phyloP scores from a whole-genome alignment of 2,113 vertebrate genomes.

The Oriolus oriolus region DNA sequence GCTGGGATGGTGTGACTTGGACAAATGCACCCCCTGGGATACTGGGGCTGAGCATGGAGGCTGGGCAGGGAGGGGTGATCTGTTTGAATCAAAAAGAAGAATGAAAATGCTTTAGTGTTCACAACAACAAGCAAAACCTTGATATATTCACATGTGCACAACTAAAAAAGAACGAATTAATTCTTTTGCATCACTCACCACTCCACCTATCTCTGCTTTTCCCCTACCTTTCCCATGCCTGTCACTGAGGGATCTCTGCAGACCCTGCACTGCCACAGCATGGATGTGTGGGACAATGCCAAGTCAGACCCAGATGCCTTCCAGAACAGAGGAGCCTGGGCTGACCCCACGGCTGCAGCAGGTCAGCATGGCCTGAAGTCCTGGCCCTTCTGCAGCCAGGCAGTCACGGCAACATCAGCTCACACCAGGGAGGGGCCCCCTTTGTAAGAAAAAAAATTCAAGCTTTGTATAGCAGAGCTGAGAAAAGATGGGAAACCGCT shows the following conservation, averaged over 20 bases:
- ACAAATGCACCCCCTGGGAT: neutral
- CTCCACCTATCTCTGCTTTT: neutral
- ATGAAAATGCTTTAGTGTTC: neutral
- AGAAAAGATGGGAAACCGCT: neutral
- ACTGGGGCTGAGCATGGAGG: neutral
- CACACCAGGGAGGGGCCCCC: neutral
- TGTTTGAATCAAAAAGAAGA: neutral
- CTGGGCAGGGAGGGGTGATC: neutral
- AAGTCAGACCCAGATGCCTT: neutral
- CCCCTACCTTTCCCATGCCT: fast-evolving
- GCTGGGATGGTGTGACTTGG: neutral
- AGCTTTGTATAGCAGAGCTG: neutral
- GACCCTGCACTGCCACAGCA: neutral
- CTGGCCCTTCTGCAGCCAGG: neutral
- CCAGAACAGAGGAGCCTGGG: fast-evolving
- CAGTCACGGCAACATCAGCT: neutral
- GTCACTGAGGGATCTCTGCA: neutral
- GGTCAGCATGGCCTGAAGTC: neutral
- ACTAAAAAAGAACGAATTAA: neutral
- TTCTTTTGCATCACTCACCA: neutral
- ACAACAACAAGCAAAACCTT: neutral
- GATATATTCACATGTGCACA: neutral
- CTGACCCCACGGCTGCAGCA: neutral
- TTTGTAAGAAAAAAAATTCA: neutral
- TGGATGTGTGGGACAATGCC: fast-evolving